A percentile compares a stretch with the other conserved stretches of the same genome.
Evolutionary conservation across 2,797 vertebrate species (phyloP).

Genomic region (Acanthurus tractus): DNA sequence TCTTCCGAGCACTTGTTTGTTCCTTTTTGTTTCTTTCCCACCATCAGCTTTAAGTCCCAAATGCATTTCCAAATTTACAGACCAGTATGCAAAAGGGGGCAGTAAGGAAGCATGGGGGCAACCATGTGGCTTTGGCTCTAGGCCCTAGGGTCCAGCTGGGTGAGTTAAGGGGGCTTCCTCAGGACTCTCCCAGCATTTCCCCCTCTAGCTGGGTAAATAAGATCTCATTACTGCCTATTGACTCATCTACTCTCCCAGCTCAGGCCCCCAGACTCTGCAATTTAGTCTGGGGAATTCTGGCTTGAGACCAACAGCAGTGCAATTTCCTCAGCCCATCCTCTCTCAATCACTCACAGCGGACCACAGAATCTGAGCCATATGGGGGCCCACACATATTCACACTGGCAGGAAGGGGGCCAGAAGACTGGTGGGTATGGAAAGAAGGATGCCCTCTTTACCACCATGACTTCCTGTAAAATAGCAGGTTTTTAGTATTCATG

Average conservation of each 20-base stretch:
- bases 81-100: constrained; percentile 19
- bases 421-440: constrained; percentile 43
- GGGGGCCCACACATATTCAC: constrained; percentile 59
- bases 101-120: background rate
- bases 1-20: constrained; percentile 11
- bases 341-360: constrained; percentile 61
- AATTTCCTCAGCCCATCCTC: constrained; percentile 74
- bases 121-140: constrained; percentile 58
- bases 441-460: constrained; percentile 46
- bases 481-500: constrained; percentile 80
- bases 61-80: background rate
- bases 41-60: constrained; percentile 40
- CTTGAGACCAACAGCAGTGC: constrained; percentile 64
- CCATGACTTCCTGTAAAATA: constrained; percentile 52
- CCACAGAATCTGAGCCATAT: constrained; percentile 51
- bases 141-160: constrained; percentile 69
- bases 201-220: constrained; percentile 82
- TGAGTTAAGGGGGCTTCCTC: constrained; percentile 68
- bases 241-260: constrained; percentile 81
- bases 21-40: constrained; percentile 53
- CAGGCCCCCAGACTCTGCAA: constrained; percentile 66
- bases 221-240: constrained; percentile 77
- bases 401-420: constrained; percentile 52
- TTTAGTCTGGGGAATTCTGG: constrained; percentile 75
- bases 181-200: constrained; percentile 64